Percentiles rank a stretch among this genome's conserved stretches.
These are phyloP conservation scores for Pedionomus torquatus DNA, from an alignment of 2,113 vertebrate genomes.

Conservation along the genomic window DNA sequence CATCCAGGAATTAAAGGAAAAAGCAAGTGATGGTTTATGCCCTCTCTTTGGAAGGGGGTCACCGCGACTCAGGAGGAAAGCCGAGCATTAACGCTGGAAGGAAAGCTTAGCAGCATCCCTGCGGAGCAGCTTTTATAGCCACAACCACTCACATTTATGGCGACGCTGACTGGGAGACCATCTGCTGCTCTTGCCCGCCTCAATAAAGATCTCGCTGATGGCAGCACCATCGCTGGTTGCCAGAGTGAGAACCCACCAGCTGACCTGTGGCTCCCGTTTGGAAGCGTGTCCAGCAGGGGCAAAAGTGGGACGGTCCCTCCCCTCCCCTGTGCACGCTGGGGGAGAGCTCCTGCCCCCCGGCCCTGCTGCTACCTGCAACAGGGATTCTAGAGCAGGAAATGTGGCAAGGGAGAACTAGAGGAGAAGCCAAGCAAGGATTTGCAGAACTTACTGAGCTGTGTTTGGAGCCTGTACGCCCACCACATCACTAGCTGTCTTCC, in stretches of 20 bases:
- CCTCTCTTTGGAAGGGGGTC: slow-evolving; percentile 5
- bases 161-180: background rate
- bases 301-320: background rate
- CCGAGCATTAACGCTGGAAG: background rate
- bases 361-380: fast-evolving
- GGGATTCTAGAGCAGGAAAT: background rate
- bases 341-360: background rate
- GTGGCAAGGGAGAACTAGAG: background rate
- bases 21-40: background rate
- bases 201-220: background rate
- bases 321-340: fast-evolving
- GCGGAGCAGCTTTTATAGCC: background rate
- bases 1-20: background rate
- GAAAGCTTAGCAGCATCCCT: background rate
- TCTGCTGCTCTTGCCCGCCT: slow-evolving; percentile 9
- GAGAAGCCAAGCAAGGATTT: background rate
- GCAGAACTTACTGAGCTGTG: fast-evolving
- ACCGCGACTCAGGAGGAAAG: background rate
- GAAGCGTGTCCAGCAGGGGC: background rate
- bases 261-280: background rate
- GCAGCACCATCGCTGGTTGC: background rate
- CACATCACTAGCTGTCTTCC: background rate
- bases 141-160: background rate
- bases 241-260: background rate
- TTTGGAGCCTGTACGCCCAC: background rate